Evolutionary conservation across 2,113 vertebrate genomes (phyloP).

Genomic region (Zosterops japonicus): DNA sequence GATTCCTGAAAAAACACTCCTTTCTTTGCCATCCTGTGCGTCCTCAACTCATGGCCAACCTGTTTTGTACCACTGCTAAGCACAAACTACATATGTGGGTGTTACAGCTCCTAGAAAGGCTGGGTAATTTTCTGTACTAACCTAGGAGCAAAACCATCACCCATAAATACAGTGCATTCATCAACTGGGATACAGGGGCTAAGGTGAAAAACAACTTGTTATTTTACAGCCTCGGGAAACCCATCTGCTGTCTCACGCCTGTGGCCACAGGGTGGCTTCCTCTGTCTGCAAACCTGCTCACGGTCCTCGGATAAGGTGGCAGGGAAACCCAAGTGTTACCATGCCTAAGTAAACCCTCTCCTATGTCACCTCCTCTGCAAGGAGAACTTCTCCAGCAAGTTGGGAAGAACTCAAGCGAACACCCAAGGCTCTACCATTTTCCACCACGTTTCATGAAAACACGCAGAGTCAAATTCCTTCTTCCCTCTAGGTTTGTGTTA

Average conservation of each 20-base stretch:
- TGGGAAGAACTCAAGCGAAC: neutral
- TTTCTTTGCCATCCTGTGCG: neutral
- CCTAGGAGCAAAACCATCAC: neutral
- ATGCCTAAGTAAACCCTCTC: neutral
- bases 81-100: fast-evolving
- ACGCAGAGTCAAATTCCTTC: fast-evolving
- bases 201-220: neutral
- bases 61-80: neutral
- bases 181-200: neutral
- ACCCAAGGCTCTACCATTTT: neutral
- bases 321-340: neutral
- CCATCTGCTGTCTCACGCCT: neutral
- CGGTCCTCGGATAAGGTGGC: neutral
- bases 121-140: neutral
- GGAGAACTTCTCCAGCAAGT: neutral
- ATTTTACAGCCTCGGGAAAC: neutral
- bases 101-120: neutral
- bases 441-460: neutral
- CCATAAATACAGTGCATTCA: neutral
- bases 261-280: neutral
- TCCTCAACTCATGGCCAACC: neutral
- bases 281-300: neutral
- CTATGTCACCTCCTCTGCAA: fast-evolving
- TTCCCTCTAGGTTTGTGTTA: neutral
- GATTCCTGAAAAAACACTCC: neutral